Evolutionary conservation across 2,888 invertebrate genomes (phyloP).

Genomic region (Diabrotica balteata): DNA sequence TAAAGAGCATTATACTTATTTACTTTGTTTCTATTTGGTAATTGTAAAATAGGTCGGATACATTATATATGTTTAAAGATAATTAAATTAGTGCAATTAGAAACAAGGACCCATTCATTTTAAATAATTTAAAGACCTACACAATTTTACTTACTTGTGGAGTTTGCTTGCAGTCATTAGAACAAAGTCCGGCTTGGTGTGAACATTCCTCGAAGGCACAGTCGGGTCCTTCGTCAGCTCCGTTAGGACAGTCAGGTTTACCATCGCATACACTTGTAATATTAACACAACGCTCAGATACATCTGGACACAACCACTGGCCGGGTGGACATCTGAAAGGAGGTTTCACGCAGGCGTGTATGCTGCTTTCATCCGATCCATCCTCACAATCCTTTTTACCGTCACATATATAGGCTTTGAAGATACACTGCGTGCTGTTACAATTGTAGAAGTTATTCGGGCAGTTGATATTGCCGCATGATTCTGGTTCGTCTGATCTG

Average conservation of each 20-base stretch:
- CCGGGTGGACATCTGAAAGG: constrained; percentile 78
- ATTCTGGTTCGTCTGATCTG: constrained; percentile 85
- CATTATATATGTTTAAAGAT: too few species aligned
- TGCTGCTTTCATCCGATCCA: constrained; percentile 83
- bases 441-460: constrained; percentile 83
- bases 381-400: constrained; percentile 94
- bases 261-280: constrained; percentile 88
- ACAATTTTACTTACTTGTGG: constrained; percentile 62
- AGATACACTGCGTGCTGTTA: constrained; percentile 85
- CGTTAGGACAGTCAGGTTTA: constrained; percentile 89
- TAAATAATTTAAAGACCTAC: too few species aligned
- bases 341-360: constrained; percentile 82
- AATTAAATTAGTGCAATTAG: too few species aligned
- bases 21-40: too few species aligned
- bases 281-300: constrained; percentile 84
- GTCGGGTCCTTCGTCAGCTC: constrained; percentile 89
- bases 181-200: constrained; percentile 78
- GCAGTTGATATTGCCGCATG: constrained; percentile 81
- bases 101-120: too few species aligned
- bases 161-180: constrained; percentile 85
- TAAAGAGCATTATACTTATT: too few species aligned
- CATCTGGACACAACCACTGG: constrained; percentile 88
- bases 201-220: constrained; percentile 85
- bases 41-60: too few species aligned
- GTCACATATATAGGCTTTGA: constrained; percentile 92